Conservation (phyloP, 1,140 invertebrate genomes). For the Drosophila miranda region DNA sequence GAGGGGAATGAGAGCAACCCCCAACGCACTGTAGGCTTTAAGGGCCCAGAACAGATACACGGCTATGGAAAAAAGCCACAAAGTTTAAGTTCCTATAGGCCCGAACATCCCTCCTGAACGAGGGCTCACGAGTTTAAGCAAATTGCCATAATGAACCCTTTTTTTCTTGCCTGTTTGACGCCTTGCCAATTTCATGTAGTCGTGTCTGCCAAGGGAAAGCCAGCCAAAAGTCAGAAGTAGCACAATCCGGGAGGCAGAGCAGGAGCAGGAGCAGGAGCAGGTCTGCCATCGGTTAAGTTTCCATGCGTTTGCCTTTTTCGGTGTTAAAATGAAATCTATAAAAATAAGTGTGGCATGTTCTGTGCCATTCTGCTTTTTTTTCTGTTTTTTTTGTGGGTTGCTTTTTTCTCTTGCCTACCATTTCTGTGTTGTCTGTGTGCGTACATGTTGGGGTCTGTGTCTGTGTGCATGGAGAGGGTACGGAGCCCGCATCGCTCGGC, state of each 20-base stretch:
- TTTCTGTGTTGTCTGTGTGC: constrained; percentile 56
- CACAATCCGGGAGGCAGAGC: constrained; percentile 32
- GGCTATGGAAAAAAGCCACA: constrained; percentile 31
- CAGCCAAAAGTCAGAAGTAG: constrained; percentile 11
- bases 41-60: constrained; percentile 18
- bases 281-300: constrained; percentile 45
- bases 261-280: background rate
- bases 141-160: constrained; percentile 81
- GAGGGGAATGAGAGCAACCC: constrained; percentile 22
- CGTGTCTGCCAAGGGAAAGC: constrained; percentile 66
- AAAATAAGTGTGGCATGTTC: constrained; percentile 81
- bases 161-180: constrained; percentile 46
- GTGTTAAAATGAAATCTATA: constrained; percentile 81
- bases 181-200: constrained; percentile 72
- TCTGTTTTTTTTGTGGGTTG: constrained; percentile 2
- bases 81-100: constrained; percentile 45
- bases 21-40: constrained; percentile 47
- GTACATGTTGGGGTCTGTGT: background rate
- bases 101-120: constrained; percentile 3
- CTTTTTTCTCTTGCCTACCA: constrained; percentile 27
- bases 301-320: constrained; percentile 80
- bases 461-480: constrained; percentile 28
- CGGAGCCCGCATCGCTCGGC: constrained; percentile 56
- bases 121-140: constrained; percentile 71
- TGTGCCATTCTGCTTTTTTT: constrained; percentile 57